Evolutionary conservation across 2,113 vertebrate species (phyloP).

Genomic region (Bujurquina vittata): DNA sequence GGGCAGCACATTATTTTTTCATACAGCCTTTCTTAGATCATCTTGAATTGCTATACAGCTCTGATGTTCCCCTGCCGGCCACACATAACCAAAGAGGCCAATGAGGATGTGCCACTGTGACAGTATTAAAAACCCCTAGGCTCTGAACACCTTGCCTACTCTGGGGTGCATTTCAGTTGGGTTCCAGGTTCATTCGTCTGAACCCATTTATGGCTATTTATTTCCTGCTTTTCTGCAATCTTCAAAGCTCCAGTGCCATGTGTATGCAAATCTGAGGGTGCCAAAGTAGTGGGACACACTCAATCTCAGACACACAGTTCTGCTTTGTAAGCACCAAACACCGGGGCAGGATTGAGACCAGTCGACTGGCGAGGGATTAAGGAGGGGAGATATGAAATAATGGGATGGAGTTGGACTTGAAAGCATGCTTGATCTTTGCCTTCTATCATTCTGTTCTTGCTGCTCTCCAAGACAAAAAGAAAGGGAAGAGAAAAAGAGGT

Average conservation of each 20-base stretch:
- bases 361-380: slow-evolving; percentile 64
- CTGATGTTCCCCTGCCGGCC: slow-evolving; percentile 46
- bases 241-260: slow-evolving; percentile 68
- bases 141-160: slow-evolving; percentile 39
- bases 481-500: slow-evolving; percentile 37
- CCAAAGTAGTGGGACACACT: slow-evolving; percentile 64
- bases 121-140: slow-evolving; percentile 50
- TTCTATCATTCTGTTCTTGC: slow-evolving; percentile 64
- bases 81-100: slow-evolving; percentile 55
- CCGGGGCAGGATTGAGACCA: slow-evolving; percentile 59
- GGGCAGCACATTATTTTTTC: slow-evolving; percentile 31
- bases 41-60: slow-evolving; percentile 41
- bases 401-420: slow-evolving; percentile 67
- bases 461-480: slow-evolving; percentile 57
- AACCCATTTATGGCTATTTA: slow-evolving; percentile 70
- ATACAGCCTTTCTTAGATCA: slow-evolving; percentile 33
- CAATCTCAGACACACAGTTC: slow-evolving; percentile 62
- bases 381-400: slow-evolving; percentile 70
- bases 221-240: slow-evolving; percentile 60
- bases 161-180: slow-evolving; percentile 46
- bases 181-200: slow-evolving; percentile 62
- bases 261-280: slow-evolving; percentile 72
- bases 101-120: slow-evolving; percentile 60
- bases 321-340: slow-evolving; percentile 77
- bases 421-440: slow-evolving; percentile 70